phyloP scores from a whole-genome alignment of 1,140 invertebrate species.

The Drosophila persimilis region DNA sequence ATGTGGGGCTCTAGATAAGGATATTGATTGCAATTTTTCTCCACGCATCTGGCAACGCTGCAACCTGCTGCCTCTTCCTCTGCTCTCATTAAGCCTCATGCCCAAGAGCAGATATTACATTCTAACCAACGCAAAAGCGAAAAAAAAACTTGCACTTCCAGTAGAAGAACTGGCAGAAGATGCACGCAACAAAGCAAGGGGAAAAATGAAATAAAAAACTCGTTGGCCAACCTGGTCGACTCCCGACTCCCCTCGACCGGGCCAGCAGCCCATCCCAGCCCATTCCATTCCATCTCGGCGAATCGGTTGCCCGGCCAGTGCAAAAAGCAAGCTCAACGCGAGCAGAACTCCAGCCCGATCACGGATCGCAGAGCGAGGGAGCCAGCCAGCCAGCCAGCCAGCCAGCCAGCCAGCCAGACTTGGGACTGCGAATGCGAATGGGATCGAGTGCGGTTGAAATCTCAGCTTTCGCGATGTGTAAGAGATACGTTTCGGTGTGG shows the following conservation, averaged over 20 bases:
- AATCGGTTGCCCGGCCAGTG: slow-evolving; percentile 47
- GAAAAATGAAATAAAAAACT: slow-evolving; percentile 51
- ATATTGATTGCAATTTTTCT: slow-evolving; percentile 11
- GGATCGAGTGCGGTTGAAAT: slow-evolving; percentile 9
- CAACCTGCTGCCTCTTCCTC: slow-evolving; percentile 20
- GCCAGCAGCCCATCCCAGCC: slow-evolving; percentile 1
- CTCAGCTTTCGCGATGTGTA: slow-evolving; percentile 26
- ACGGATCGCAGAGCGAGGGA: slow-evolving; percentile 29
- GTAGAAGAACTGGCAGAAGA: slow-evolving; percentile 59
- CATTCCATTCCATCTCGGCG: slow-evolving; percentile 8
- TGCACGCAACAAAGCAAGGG: slow-evolving; percentile 39
- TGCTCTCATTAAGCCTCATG: slow-evolving; percentile 33
- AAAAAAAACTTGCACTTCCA: slow-evolving; percentile 68
- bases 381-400: not conserved
- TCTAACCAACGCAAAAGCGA: slow-evolving; percentile 41
- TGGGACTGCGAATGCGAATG: no score
- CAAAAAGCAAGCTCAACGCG: slow-evolving; percentile 77
- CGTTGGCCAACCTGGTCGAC: slow-evolving; percentile 47
- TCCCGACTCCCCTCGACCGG: slow-evolving; percentile 18
- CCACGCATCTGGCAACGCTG: slow-evolving; percentile 44
- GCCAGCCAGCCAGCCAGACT: not conserved
- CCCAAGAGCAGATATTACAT: slow-evolving; percentile 39
- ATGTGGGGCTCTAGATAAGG: slow-evolving; percentile 30
- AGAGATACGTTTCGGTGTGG: slow-evolving; percentile 29
- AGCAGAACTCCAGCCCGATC: slow-evolving; percentile 53